phyloP scores from a whole-genome alignment of 1,140 invertebrate species.

The Euwallacea similis region DNA sequence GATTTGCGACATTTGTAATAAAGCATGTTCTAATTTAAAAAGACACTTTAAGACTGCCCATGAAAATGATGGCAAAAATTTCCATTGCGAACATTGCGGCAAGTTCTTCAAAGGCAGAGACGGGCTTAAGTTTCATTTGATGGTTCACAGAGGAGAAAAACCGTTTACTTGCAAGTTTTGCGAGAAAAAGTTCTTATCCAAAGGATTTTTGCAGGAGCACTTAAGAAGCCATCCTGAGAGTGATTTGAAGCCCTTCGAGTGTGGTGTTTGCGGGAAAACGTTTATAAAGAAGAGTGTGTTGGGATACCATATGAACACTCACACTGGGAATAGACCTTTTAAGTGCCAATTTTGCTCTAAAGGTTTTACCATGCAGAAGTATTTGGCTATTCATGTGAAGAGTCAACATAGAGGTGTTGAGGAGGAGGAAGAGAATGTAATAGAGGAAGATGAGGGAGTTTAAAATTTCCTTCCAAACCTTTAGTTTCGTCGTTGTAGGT shows the following conservation, averaged over 20 bases:
- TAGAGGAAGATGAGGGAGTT: no score
- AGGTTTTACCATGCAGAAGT: no score
- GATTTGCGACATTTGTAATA: conserved; percentile 43
- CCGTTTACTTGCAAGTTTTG: conserved; percentile 50
- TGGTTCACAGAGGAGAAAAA: conserved; percentile 49
- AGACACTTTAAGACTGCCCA: conserved; percentile 58
- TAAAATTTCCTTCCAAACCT: no score
- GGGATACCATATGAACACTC: conserved; percentile 62
- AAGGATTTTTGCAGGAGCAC: conserved; percentile 74
- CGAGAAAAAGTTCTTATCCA: conserved; percentile 64
- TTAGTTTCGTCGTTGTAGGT: no score
- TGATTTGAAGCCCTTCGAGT: conserved; percentile 76
- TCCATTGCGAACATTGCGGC: conserved; percentile 26
- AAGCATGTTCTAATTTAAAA: conserved; percentile 51
- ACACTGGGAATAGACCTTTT: conserved; percentile 72
- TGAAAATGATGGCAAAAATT: conserved; percentile 32
- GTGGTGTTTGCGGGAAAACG: conserved; percentile 70
- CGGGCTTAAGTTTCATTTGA: conserved; percentile 31
- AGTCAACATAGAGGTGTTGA: no score
- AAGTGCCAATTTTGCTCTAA: conserved; percentile 59
- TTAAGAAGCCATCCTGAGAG: conserved; percentile 64
- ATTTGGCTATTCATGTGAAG: no score
- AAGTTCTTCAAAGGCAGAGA: conserved; percentile 30
- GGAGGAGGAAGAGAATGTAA: no score
- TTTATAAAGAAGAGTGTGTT: conserved; percentile 67